These are phyloP conservation scores for Brachyhypopomus occidentalis DNA, from an alignment of 2,113 vertebrate genomes.

Conservation along the genomic window DNA sequence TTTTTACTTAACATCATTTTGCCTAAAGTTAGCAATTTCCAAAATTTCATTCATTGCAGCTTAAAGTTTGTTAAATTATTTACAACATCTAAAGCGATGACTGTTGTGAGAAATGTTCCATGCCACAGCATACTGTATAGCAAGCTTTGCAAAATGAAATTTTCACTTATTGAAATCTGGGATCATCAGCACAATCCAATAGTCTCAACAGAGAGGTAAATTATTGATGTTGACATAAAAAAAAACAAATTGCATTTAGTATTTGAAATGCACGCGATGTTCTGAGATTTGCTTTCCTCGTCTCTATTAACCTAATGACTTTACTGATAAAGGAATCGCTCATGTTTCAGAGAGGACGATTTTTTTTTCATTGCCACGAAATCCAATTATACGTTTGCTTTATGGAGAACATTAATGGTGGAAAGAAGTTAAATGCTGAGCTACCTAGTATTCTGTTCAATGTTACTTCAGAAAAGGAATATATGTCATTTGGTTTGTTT, in stretches of 20 bases:
- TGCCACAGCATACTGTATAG: background rate
- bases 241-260: conserved; percentile 29
- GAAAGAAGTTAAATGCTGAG: conserved; percentile 33
- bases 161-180: conserved; percentile 27
- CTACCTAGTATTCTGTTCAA: conserved; percentile 25
- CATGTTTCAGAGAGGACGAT: conserved; percentile 12
- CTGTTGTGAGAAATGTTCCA: background rate
- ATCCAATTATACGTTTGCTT: conserved; percentile 42
- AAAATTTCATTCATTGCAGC: conserved; percentile 6
- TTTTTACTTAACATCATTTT: background rate
- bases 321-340: conserved; percentile 46
- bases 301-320: conserved; percentile 44
- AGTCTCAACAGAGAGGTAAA: conserved; percentile 9
- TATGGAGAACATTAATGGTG: conserved; percentile 17
- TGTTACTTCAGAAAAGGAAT: background rate
- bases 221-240: conserved; percentile 20
- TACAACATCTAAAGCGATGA: background rate
- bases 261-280: conserved; percentile 13
- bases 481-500: too few relatives aligned
- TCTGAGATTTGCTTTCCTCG: conserved; percentile 26
- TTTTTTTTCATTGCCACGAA: conserved; percentile 19
- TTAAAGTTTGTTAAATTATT: conserved; percentile 4
- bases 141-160: conserved; percentile 7
- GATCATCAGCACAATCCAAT: conserved; percentile 17
- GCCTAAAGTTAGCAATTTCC: conserved; percentile 3